Percentiles rank a stretch among this genome's conserved stretches.
Conservation (phyloP, 2,797 vertebrate species). For the Siniperca obscura region DNA sequence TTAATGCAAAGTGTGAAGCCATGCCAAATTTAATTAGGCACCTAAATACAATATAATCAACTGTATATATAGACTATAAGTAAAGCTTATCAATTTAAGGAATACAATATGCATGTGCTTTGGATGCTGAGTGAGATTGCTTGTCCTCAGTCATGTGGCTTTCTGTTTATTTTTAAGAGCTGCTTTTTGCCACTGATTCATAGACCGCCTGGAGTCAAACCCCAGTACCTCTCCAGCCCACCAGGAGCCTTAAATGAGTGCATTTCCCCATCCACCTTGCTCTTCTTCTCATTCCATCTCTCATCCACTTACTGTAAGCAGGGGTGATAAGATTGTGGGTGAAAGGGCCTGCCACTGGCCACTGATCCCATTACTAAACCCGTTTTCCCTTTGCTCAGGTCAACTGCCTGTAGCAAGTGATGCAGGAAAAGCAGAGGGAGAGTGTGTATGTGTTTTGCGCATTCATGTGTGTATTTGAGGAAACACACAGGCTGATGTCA, state of each 20-base stretch:
- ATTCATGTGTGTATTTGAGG: slow-evolving; percentile 47
- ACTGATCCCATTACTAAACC: slow-evolving; percentile 79
- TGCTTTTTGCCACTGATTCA: slow-evolving; percentile 29
- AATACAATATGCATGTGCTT: not conserved
- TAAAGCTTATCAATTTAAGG: not conserved
- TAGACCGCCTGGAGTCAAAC: slow-evolving; percentile 38
- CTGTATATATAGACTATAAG: not conserved
- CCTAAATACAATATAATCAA: not conserved
- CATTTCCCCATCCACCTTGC: slow-evolving; percentile 35
- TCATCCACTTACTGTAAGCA: slow-evolving; percentile 72
- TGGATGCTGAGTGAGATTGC: not conserved
- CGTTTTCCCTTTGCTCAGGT: slow-evolving; percentile 70
- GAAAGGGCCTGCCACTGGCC: slow-evolving; percentile 64
- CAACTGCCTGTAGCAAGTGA: slow-evolving; percentile 66
- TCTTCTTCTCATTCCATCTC: slow-evolving; percentile 49
- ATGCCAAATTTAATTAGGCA: not conserved
- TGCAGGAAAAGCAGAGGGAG: slow-evolving; percentile 41
- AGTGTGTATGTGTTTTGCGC: slow-evolving; percentile 34
- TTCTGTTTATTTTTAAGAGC: slow-evolving; percentile 2
- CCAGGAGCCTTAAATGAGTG: slow-evolving; percentile 38
- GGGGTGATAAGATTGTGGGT: slow-evolving; percentile 67
- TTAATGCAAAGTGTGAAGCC: not conserved
- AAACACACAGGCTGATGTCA: slow-evolving; percentile 44
- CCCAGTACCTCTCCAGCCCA: slow-evolving; percentile 1
- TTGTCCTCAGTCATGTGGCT: not conserved